Evolutionary conservation across 2,888 invertebrate genomes (phyloP), one percentile per base, ranked within the genome.

Genomic region (Panopea generosa): DNA sequence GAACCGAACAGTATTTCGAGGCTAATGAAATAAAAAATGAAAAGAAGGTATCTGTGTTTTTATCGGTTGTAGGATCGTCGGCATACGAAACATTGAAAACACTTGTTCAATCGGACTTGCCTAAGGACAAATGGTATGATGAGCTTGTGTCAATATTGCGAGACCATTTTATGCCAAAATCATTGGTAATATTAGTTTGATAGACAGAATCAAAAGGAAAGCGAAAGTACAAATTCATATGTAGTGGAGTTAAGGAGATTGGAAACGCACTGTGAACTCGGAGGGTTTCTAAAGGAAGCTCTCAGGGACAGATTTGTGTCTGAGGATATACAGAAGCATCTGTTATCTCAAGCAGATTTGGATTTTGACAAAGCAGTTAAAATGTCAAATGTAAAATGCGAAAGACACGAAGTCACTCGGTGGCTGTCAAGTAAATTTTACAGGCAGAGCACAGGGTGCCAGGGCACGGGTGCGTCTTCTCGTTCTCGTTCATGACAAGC

Each of bases 301-400:
- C 65, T 75, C 20, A 6, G 69, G 1, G 67, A 73, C 33, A 22
- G 67, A 26, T 49, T 75, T 16, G 75, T 75, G 9, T 47, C 45
- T n/a, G 69, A 69, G 24, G 47, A 33, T 6, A 62, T 57, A 22
- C 70, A 57, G n/a, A 63, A 29, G 50, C 62, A 70, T 18, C 56
- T 68, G 38, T 47, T 52, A 29, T 24, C 68, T 14, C 53, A 52
- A 53, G 53, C 38, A 1, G 49, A 38, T 1, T 50, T 67, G 40
- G 22, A 38, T 16, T 53, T 53, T 22, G 53, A 63, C 7, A 20
- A 6, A 14, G 47, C 50, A 2, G 26, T 57, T 7, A 22, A 60
- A 38, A 52, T 68, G 11, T 40, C 45, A 18, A n/a, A 43, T 4
- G 68, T 60, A 4, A 68, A 60, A 43, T 24, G 57, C 57, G 22